Evolutionary conservation across 2,113 vertebrate species (phyloP), one percentile per base, ranked within the genome.

Genomic region (Siniperca chuatsi): DNA sequence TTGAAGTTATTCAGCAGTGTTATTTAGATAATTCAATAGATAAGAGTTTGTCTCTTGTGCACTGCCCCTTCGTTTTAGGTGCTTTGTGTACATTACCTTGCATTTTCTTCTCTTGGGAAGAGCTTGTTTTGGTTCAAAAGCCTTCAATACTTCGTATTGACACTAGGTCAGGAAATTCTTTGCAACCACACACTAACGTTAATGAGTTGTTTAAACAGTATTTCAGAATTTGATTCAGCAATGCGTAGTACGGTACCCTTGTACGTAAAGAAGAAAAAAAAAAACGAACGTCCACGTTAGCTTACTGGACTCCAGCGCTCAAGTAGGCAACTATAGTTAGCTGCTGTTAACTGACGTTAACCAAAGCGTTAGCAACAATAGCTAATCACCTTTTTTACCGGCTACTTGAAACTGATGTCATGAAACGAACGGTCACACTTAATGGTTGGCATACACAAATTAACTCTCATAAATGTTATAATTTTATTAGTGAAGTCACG

Each of bases 271-370:
- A 0, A 3, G 48, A 69, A 0, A 0, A 15, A 5, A 4, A 12
- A 70, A 88, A 89, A 65, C 79, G n/a, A 86, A 54, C 74, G 50
- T 10, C 48, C 61, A 44, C 29, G 1, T 55, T 44, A 67, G 72
- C 87, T 42, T 60, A 25, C 74, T 54, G 18, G 44, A 35, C 42
- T 35, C 12, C 20, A 25, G n/a, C 21, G 78, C 70, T 77, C 78
- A 75, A 78, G 21, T 16, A 11, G 78, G 35, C 16, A 68, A 57
- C 64, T 67, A 78, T 3, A 20, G 52, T 20, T 21, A 21, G 83
- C 80, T 46, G 33, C 37, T 80, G 80, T 90, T 82, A 74, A 62
- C 81, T 84, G 8, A 40, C 42, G 2, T 44, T 44, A 83, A 77
- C 35, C 64, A 37, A 2, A 8, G 10, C 50, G 65, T 65, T 87